These are phyloP conservation scores for Halcyon badia DNA, from an alignment of 2,797 vertebrate species.

Conservation along the genomic window DNA sequence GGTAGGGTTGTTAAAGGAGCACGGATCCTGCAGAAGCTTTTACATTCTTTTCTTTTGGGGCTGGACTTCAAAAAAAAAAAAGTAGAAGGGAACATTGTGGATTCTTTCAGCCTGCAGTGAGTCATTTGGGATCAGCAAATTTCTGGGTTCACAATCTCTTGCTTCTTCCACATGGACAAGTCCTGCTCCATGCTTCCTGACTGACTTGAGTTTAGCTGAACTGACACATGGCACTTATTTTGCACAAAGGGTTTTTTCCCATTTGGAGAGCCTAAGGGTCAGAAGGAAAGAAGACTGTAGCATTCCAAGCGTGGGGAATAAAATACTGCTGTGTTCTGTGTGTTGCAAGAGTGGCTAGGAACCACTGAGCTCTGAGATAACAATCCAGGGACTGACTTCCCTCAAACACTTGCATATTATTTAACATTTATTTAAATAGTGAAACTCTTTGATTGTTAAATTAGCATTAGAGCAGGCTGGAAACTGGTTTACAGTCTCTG, in stretches of 20 bases:
- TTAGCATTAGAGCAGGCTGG: slow-evolving; percentile 45
- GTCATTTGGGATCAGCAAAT: background rate
- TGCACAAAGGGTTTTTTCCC: background rate
- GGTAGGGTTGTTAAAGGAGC: background rate
- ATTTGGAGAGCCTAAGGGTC: background rate
- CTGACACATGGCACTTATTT: background rate
- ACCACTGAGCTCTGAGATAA: background rate
- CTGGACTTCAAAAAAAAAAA: background rate
- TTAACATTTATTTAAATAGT: slow-evolving; percentile 45
- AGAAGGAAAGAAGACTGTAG: background rate
- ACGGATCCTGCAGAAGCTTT: background rate
- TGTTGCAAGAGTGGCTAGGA: background rate
- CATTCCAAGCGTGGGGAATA: background rate
- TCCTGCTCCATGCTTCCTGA: background rate
- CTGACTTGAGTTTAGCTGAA: background rate
- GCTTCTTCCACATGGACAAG: background rate
- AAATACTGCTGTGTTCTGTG: background rate
- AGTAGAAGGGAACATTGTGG: background rate
- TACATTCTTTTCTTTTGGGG: background rate
- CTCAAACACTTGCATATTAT: slow-evolving; percentile 39
- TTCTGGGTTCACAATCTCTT: background rate
- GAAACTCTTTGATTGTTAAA: slow-evolving; percentile 52
- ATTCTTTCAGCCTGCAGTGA: background rate
- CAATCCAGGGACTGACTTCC: background rate
- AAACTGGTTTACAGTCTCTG: slow-evolving; percentile 29